Percentiles rank a stretch among this genome's conserved stretches.
Evolutionary conservation across 53 echinoderm and acorn worm species (phyloP).

Genomic region (Echinometra lucunter): DNA sequence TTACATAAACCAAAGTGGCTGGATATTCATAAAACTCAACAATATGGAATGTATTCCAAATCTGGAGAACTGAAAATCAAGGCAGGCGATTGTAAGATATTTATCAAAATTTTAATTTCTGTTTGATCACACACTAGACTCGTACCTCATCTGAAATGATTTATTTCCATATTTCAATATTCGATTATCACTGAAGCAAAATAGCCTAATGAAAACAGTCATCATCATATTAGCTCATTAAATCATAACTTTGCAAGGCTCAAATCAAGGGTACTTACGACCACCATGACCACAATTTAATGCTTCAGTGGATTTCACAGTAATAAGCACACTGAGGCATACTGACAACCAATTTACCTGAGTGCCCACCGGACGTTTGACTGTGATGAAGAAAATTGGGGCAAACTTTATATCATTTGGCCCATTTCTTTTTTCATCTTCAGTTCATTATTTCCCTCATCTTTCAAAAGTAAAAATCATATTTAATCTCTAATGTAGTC

Average conservation of each 20-base stretch:
- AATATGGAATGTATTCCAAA: too few species aligned
- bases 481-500: background rate
- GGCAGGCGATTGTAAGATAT: background rate
- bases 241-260: conserved; percentile 24
- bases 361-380: background rate
- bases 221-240: background rate
- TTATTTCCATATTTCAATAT: background rate
- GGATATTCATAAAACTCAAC: too few species aligned
- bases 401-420: background rate
- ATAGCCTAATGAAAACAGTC: background rate
- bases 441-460: background rate
- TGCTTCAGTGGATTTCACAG: conserved; percentile 18
- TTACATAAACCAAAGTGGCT: too few species aligned
- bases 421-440: background rate
- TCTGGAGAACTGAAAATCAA: background rate
- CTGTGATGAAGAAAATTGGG: background rate
- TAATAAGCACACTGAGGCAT: conserved; percentile 9
- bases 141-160: background rate
- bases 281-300: conserved; percentile 26
- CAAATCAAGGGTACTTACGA: background rate
- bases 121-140: background rate
- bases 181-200: background rate
- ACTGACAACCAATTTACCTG: background rate
- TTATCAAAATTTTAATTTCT: background rate
- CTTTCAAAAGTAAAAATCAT: background rate